Evolutionary conservation across 1,140 invertebrate genomes (phyloP), one percentile per base, ranked within the genome.

Genomic region (Pogonomyrmex barbatus): DNA sequence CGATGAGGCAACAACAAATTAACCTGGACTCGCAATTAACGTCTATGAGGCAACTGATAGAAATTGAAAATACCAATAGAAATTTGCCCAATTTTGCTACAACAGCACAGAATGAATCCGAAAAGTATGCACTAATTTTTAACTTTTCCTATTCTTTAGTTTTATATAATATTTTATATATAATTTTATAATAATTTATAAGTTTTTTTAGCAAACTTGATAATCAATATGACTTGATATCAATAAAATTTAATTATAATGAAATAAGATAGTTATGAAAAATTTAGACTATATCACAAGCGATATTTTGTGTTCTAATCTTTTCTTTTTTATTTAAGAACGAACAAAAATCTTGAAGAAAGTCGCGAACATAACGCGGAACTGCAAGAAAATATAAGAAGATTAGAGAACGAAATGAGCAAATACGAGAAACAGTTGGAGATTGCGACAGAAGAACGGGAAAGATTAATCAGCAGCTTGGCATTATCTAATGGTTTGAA

Each of bases 391-490:
- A 94, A 94, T 42, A 70, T 97, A 8, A 95, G 96, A 2, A 92
- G 88, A 70, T 3, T 94, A 5, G 93, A 95, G 30, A 94, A 96
- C 24, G 96, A 96, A 56, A 95, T 95, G 77, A 92, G 92, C 39
- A 94, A 94, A 17, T 93, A 95, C 17, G 92, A 95, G 10, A 95
- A 95, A 14, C 95, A 96, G 4, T 90, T 97, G 0, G 96, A 97
- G 87, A 93, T 95, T 0, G 95, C 96, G 0, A 94, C 96, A 79
- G 96, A 97, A 52, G 96, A 96, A 10, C 96, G 97, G 84, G 95
- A 96, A 62, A 96, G 96, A 82, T 93, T 97, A 50, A 96, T 96
- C 83, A 96, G 96, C 82, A 93, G 95, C 24, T 86, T 97, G 24
- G 95, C 96, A 73, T 91, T 95, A 30, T 95, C 96, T 17, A 95